Evolutionary conservation across 2,113 vertebrate genomes (phyloP).

Genomic region (Alectura lathami): DNA sequence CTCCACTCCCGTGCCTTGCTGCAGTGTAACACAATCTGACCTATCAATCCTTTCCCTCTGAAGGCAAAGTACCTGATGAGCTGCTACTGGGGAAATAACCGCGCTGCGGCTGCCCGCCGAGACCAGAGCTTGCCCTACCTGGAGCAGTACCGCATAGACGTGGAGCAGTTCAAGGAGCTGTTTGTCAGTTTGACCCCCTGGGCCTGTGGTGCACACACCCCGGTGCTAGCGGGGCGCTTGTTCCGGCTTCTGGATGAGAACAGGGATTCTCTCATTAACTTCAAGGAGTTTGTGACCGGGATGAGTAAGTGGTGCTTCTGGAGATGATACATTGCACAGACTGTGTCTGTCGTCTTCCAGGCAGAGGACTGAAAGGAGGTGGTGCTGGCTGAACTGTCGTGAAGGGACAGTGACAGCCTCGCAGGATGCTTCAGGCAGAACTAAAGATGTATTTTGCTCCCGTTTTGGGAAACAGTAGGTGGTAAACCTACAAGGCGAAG

Average conservation of each 20-base stretch:
- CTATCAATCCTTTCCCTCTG: background rate
- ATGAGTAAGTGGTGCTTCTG: constrained; percentile 82
- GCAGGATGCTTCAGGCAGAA: background rate
- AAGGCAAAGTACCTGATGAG: constrained; percentile 93
- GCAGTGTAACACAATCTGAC: background rate
- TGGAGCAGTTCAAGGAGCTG: constrained; percentile 87
- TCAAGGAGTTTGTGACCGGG: constrained; percentile 95
- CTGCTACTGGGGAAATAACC: constrained; percentile 92
- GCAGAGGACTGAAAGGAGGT: background rate
- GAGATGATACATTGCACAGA: background rate
- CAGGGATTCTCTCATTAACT: constrained; percentile 94
- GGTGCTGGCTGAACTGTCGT: background rate
- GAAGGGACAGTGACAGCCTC: background rate
- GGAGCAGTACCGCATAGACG: constrained; percentile 95
- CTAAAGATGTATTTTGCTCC: background rate
- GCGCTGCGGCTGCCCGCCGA: constrained; percentile 77
- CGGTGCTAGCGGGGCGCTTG: constrained; percentile 84
- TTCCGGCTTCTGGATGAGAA: constrained; percentile 93
- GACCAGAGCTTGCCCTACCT: constrained; percentile 95
- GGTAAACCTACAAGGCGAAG: background rate
- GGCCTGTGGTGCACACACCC: constrained; percentile 85
- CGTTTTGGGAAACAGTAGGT: background rate
- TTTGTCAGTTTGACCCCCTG: constrained; percentile 86
- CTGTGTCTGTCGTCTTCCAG: background rate
- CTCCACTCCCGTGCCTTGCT: background rate